Percentiles rank a stretch among this genome's conserved stretches.
Evolutionary conservation across 2,113 vertebrate genomes (phyloP).

Genomic region (Rissa tridactyla): DNA sequence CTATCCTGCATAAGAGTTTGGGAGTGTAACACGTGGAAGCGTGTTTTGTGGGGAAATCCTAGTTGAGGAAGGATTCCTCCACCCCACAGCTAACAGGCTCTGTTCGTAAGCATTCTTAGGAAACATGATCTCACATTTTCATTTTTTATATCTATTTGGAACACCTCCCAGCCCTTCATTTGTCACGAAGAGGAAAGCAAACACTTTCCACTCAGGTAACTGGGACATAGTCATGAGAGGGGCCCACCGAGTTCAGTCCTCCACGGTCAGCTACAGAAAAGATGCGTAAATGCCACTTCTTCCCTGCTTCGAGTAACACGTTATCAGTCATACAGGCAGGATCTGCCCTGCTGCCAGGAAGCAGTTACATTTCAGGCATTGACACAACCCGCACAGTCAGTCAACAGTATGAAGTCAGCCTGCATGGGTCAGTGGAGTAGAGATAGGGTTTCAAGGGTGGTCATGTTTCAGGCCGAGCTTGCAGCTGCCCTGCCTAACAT

Average conservation of each 20-base stretch:
- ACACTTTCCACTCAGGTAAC: background rate
- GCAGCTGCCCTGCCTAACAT: constrained; percentile 52
- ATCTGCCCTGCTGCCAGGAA: background rate
- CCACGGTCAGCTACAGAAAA: background rate
- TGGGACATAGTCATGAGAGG: rapidly evolving
- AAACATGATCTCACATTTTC: background rate
- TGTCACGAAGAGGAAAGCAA: background rate
- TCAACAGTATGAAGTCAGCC: constrained; percentile 11
- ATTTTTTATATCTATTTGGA: background rate
- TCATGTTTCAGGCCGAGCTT: constrained; percentile 77
- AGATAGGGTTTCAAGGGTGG: constrained; percentile 71
- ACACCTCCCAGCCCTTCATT: background rate
- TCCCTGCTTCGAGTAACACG: background rate
- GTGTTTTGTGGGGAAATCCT: background rate
- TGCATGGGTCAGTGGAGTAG: constrained; percentile 12
- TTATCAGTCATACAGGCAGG: background rate
- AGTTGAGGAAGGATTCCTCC: background rate
- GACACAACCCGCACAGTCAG: background rate
- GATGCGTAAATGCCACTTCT: background rate
- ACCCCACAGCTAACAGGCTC: background rate
- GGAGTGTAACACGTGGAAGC: background rate
- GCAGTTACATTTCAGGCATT: constrained; percentile 20
- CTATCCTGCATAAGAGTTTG: background rate
- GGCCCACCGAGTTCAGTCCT: background rate
- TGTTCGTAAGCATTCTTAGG: background rate